Conservation (phyloP, 2,113 vertebrate genomes). For the Callionymus lyra region DNA sequence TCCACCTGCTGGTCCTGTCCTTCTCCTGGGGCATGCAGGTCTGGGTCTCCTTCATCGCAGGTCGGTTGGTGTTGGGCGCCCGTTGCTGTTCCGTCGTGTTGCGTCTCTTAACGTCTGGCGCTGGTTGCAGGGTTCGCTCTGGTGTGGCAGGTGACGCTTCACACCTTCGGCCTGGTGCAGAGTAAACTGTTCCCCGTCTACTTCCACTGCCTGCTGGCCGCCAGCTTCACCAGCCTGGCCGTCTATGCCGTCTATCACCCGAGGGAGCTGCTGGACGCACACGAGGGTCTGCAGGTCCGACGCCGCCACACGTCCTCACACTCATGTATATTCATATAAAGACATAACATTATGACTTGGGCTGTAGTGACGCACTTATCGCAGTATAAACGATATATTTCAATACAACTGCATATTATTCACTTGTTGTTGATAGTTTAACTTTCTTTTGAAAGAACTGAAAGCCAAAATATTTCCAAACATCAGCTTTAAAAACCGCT, state of each 20-base stretch:
- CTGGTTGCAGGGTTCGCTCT: slow-evolving; percentile 69
- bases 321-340: too few relatives aligned
- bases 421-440: too few relatives aligned
- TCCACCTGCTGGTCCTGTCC: slow-evolving; percentile 74
- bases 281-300: slow-evolving; percentile 75
- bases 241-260: slow-evolving; percentile 68
- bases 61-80: slow-evolving; percentile 38
- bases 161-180: slow-evolving; percentile 81
- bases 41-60: slow-evolving; percentile 83
- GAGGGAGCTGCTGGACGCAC: slow-evolving; percentile 66
- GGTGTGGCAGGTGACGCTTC: slow-evolving; percentile 62
- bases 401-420: too few relatives aligned
- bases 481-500: too few relatives aligned
- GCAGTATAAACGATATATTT: too few relatives aligned
- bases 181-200: slow-evolving; percentile 81
- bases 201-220: slow-evolving; percentile 69
- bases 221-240: slow-evolving; percentile 66
- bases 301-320: too few relatives aligned
- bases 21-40: slow-evolving; percentile 82
- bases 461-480: too few relatives aligned
- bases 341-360: too few relatives aligned
- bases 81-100: not conserved
- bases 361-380: too few relatives aligned
- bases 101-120: not conserved
- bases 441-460: too few relatives aligned